Base-by-base conservation (phyloP, 2,797 vertebrate genomes). In the Pipistrellus pygmaeus region DNA sequence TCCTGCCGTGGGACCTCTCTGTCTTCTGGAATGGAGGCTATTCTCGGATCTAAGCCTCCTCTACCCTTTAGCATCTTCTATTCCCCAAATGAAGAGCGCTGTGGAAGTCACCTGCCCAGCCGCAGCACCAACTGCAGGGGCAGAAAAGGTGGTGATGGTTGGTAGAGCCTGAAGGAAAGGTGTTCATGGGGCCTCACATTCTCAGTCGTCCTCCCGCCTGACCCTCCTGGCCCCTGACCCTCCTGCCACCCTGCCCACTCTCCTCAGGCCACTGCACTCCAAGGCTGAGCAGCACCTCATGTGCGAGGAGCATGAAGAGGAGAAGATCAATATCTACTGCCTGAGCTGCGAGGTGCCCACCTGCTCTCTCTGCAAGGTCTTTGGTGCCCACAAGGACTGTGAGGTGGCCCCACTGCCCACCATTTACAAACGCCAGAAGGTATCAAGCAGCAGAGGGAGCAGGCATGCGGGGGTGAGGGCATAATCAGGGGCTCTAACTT, bases 341-440 rank as follows among this genome's bases (percentile, higher is more conserved):
- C 97, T 99, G 94, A 99, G 97, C 97, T 99, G 99, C 0, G 98
- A 99, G 98, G 98, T 93, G 1, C 99, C 99, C 86, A 99, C 99
- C 96, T 99, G 99, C 98, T 99, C 99, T 93, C 99, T 99, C 98
- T 99, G 99, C 98, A 99, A 99, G 96, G 99, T 99, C 97, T 99
- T 99, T 0, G 99, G 99, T 0, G 98, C 98, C 0, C 99, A 99
- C 98, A 99, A 98, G 95, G 99, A 99, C 98, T 99, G 99, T 0
- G 99, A 99, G 35, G 99, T 99, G 46, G 99, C 99, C 0, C 99
- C 99, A 0, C 98, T 99, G 90, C 97, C 98, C 8, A 98, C 97
- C 3, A 97, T 99, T 96, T 99, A 99, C 97, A 97, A 98, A 60
- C 98, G 98, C 7, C 99, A 99, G 97, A 99, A 99, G 99, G 99